These are phyloP conservation scores for Rhabdomys dilectus DNA, from an alignment of 2,113 vertebrate genomes.

Conservation along the genomic window DNA sequence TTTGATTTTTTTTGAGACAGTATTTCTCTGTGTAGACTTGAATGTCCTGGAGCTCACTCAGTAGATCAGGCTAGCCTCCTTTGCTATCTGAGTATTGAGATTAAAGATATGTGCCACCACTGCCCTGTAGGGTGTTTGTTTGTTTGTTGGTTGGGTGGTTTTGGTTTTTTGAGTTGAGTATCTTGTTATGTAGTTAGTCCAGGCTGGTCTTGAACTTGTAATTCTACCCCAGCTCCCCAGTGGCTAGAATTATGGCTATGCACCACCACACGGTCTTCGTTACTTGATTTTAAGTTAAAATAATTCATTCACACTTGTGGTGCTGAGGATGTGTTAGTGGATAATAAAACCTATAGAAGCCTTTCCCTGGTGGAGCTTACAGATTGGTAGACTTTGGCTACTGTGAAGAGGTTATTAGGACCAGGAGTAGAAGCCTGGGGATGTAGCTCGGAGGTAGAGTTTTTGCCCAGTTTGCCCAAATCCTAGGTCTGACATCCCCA, in stretches of 20 bases:
- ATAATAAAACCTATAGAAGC: background rate
- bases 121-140: no score
- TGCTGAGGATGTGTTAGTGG: background rate
- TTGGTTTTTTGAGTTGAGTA: background rate
- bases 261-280: background rate
- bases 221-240: background rate
- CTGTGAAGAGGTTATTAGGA: background rate
- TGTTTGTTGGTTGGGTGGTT: background rate
- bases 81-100: no score
- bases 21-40: no score
- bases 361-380: background rate
- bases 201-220: background rate
- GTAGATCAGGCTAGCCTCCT: no score
- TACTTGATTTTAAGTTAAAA: background rate
- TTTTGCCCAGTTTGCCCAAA: no score
- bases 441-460: background rate
- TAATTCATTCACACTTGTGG: background rate
- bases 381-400: background rate
- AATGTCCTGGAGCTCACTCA: no score
- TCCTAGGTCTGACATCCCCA: background rate
- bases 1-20: background rate
- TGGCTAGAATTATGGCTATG: background rate
- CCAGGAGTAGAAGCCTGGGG: background rate
- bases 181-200: background rate
- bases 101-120: no score